phyloP scores from a whole-genome alignment of 2,113 vertebrate genomes.

The Lagopus leucura region DNA sequence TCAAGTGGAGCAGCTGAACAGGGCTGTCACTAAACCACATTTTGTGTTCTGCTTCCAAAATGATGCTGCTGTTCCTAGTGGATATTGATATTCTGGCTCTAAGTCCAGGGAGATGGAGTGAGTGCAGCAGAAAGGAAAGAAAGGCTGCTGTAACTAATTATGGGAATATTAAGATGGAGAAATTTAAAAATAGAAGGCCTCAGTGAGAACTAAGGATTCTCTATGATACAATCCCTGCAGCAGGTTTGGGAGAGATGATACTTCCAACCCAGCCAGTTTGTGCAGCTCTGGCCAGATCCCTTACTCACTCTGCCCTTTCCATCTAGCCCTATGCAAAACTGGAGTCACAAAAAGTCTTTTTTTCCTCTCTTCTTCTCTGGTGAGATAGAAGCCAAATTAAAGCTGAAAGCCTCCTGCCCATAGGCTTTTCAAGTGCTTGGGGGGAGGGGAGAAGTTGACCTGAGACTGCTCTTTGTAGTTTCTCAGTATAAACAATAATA shows the following conservation, averaged over 20 bases:
- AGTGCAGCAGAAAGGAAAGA: neutral
- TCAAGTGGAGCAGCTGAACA: neutral
- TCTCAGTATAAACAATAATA: conserved; percentile 21
- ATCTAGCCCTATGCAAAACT: neutral
- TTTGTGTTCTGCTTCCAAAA: neutral
- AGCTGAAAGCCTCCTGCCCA: neutral
- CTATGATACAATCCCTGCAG: neutral
- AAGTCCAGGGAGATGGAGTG: neutral
- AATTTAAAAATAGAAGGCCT: neutral
- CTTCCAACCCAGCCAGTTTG: neutral
- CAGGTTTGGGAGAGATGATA: neutral
- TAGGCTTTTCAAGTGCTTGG: neutral
- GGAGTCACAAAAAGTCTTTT: neutral
- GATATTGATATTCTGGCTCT: neutral
- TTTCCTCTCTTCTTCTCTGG: neutral
- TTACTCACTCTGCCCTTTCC: neutral
- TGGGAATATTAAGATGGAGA: neutral
- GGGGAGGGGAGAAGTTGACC: neutral
- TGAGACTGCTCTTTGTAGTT: neutral
- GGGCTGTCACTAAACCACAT: neutral
- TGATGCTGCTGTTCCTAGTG: neutral
- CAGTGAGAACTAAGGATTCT: neutral
- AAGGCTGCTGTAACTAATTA: neutral
- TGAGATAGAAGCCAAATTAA: neutral
- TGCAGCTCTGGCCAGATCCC: neutral